phyloP scores from a whole-genome alignment of 2,888 invertebrate species.

The Athrips mouffetella region DNA sequence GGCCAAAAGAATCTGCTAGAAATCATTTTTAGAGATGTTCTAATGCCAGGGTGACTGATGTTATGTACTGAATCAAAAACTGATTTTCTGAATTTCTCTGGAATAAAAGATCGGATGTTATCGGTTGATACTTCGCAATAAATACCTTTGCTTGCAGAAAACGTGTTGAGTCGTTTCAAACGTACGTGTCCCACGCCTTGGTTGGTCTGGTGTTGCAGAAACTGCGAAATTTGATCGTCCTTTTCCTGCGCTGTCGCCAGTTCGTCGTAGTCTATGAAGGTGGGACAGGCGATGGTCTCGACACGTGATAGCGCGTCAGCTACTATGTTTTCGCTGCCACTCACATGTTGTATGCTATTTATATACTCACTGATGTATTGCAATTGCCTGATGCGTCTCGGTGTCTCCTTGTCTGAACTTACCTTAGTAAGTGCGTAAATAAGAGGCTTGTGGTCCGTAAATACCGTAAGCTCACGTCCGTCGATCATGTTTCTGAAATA shows the following conservation, averaged over 20 bases:
- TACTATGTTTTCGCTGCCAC: slow-evolving; percentile 17
- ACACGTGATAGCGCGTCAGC: slow-evolving; percentile 18
- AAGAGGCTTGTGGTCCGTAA: slow-evolving; percentile 29
- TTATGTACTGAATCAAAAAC: slow-evolving; percentile 18
- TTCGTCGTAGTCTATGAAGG: slow-evolving; percentile 15
- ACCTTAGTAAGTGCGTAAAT: slow-evolving; percentile 21
- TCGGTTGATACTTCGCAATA: neutral
- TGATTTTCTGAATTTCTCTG: slow-evolving; percentile 5
- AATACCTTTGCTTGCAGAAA: neutral
- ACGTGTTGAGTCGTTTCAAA: neutral
- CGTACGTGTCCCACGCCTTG: neutral
- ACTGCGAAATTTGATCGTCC: neutral
- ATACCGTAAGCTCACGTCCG: slow-evolving; percentile 18
- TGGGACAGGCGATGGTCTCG: slow-evolving; percentile 15
- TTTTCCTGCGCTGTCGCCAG: slow-evolving; percentile 16
- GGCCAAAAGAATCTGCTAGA: slow-evolving; percentile 16
- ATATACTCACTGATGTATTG: slow-evolving; percentile 20
- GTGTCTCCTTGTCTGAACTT: slow-evolving; percentile 16
- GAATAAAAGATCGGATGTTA: slow-evolving; percentile 12
- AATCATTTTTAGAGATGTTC: slow-evolving; percentile 14
- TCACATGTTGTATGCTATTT: slow-evolving; percentile 14
- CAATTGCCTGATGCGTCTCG: slow-evolving; percentile 17
- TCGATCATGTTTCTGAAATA: slow-evolving; percentile 25
- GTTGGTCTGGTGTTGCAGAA: neutral
- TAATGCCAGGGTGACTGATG: slow-evolving; percentile 18